Conservation (phyloP, 2,797 vertebrate species). For the Coreius guichenoti region DNA sequence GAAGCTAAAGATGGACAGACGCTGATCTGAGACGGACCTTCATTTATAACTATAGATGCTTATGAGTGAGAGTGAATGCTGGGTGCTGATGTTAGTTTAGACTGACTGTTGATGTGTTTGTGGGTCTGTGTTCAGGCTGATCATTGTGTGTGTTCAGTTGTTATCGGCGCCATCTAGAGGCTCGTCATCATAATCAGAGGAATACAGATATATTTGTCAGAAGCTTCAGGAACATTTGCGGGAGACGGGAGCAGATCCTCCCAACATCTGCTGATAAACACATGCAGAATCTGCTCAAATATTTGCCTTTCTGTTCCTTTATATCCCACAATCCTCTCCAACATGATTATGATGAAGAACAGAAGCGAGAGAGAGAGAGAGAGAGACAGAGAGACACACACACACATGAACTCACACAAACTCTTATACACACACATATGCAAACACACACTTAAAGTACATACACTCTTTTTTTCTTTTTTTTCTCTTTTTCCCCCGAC, state of each 20-base stretch:
- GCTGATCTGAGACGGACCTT: background rate
- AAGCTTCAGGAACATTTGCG: background rate
- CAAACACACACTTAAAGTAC: too few relatives aligned
- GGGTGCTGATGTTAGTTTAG: background rate
- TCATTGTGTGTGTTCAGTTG: background rate
- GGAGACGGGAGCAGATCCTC: background rate
- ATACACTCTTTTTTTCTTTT: too few relatives aligned
- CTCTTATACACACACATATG: rapidly evolving
- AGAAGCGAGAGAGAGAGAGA: background rate
- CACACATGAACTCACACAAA: too few relatives aligned
- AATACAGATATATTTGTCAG: background rate
- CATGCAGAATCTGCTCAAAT: background rate
- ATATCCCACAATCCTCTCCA: background rate
- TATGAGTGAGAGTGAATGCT: background rate
- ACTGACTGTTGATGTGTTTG: too few relatives aligned
- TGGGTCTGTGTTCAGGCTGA: background rate
- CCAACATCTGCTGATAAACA: conserved; percentile 19
- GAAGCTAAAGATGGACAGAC: background rate
- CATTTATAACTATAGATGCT: background rate
- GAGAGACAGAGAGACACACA: too few relatives aligned
- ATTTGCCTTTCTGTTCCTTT: conserved; percentile 11
- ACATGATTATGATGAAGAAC: conserved; percentile 18
- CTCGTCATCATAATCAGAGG: conserved; percentile 9
- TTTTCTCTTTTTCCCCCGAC: too few relatives aligned
- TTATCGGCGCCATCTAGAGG: conserved; percentile 8